Conservation (phyloP, 2,113 vertebrate genomes). For the Cnemophilus loriae region DNA sequence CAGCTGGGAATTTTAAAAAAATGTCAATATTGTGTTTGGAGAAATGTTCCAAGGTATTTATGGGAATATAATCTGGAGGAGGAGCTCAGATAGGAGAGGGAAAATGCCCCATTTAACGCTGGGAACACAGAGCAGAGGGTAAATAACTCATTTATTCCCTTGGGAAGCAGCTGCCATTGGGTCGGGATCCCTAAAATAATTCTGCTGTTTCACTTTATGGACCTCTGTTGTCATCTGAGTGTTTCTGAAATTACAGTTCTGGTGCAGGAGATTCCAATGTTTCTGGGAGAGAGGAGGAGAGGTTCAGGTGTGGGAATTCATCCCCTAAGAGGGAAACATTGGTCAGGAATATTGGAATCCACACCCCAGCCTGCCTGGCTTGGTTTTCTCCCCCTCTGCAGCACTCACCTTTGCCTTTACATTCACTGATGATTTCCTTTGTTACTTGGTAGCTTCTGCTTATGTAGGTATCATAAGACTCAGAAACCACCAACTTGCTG, state of each 20-base stretch:
- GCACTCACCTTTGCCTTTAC: slow-evolving; percentile 86
- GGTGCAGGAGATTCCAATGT: accelerated
- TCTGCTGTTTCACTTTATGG: background rate
- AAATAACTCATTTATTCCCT: background rate
- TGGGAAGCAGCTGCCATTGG: background rate
- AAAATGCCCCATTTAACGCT: background rate
- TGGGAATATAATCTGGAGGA: background rate
- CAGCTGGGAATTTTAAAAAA: background rate
- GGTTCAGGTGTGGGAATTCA: background rate
- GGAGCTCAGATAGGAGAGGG: background rate
- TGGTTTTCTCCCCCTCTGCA: background rate
- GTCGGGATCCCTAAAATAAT: background rate
- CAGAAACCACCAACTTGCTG: slow-evolving; percentile 87
- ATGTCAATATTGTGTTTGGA: background rate
- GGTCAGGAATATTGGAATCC: background rate
- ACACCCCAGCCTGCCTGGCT: background rate
- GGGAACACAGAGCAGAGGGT: background rate
- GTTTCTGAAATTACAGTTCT: accelerated
- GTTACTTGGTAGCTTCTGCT: slow-evolving; percentile 96
- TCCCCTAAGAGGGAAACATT: background rate
- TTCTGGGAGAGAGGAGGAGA: background rate
- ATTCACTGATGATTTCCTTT: slow-evolving; percentile 91
- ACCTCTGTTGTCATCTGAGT: background rate
- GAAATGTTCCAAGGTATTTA: background rate
- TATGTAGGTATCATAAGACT: slow-evolving; percentile 95